These are phyloP conservation scores for Callaeas wilsoni DNA, from an alignment of 2,113 vertebrate species.

Conservation along the genomic window DNA sequence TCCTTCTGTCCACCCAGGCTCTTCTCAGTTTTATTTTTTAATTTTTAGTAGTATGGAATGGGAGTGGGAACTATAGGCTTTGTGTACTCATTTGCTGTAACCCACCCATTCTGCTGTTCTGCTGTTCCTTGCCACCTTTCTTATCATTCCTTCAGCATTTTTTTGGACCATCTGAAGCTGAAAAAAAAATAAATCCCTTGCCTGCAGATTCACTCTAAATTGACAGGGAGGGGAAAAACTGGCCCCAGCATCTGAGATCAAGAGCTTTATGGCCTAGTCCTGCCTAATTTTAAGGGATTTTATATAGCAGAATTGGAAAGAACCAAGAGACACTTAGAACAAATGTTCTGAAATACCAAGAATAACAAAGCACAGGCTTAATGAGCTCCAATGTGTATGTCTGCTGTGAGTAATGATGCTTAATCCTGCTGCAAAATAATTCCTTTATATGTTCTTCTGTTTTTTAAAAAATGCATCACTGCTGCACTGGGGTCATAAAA, in stretches of 20 bases:
- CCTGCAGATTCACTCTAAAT: constrained; percentile 18
- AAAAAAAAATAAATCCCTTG: background rate
- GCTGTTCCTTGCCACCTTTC: background rate
- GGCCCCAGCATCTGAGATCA: background rate
- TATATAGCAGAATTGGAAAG: constrained; percentile 36
- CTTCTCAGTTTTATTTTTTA: background rate
- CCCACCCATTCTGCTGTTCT: background rate
- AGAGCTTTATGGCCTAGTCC: constrained; percentile 23
- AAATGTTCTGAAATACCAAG: constrained; percentile 62
- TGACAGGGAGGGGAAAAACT: background rate
- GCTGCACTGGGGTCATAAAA: constrained; percentile 72
- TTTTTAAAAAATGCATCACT: constrained; percentile 67
- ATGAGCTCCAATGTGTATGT: constrained; percentile 64
- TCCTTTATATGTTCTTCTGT: constrained; percentile 66
- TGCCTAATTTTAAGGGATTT: constrained; percentile 46
- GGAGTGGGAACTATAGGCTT: background rate
- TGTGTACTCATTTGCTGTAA: background rate
- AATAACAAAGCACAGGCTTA: constrained; percentile 58
- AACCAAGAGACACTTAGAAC: constrained; percentile 34
- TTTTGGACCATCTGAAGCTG: background rate
- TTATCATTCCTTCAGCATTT: background rate
- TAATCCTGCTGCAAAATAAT: constrained; percentile 71
- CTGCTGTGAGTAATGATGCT: constrained; percentile 63
- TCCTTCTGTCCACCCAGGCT: background rate
- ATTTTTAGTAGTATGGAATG: background rate